These are phyloP conservation scores for Platycheirus albimanus DNA, from an alignment of 2,888 invertebrate genomes.

Conservation along the genomic window DNA sequence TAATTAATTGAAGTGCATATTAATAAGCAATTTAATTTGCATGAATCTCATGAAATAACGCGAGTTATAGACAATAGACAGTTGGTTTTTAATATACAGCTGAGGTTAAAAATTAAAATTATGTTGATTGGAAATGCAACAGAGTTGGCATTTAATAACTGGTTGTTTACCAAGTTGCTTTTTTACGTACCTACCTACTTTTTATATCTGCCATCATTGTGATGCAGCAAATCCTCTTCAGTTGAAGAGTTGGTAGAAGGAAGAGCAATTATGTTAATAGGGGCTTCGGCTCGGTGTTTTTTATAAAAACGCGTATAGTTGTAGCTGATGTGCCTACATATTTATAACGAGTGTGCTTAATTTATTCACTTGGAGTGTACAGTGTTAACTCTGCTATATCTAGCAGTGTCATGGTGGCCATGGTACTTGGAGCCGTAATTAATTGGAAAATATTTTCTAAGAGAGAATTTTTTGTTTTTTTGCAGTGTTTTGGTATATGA, in stretches of 20 bases:
- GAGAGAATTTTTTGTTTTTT: constrained; percentile 20
- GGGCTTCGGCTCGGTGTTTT: constrained; percentile 59
- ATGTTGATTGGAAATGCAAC: constrained; percentile 43
- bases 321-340: not conserved
- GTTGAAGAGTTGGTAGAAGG: constrained; percentile 18
- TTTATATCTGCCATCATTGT: not conserved
- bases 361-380: constrained; percentile 49
- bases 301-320: constrained; percentile 35
- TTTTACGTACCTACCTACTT: not conserved
- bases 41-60: constrained; percentile 45
- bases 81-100: not conserved
- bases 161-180: constrained; percentile 12
- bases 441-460: constrained; percentile 66
- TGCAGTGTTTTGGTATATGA: constrained; percentile 14
- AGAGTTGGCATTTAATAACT: constrained; percentile 16
- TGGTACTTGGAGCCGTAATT: constrained; percentile 57
- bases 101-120: constrained; percentile 33
- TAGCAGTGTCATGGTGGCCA: constrained; percentile 51
- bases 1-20: constrained; percentile 39
- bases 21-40: constrained; percentile 49
- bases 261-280: constrained; percentile 68
- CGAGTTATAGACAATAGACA: no score
- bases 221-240: constrained; percentile 42
- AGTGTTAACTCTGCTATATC: not conserved
- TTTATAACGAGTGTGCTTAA: constrained; percentile 37